A percentile compares a stretch with the other conserved stretches of the same genome.
Evolutionary conservation across 2,797 vertebrate genomes (phyloP).

Genomic region (Taeniopygia guttata): DNA sequence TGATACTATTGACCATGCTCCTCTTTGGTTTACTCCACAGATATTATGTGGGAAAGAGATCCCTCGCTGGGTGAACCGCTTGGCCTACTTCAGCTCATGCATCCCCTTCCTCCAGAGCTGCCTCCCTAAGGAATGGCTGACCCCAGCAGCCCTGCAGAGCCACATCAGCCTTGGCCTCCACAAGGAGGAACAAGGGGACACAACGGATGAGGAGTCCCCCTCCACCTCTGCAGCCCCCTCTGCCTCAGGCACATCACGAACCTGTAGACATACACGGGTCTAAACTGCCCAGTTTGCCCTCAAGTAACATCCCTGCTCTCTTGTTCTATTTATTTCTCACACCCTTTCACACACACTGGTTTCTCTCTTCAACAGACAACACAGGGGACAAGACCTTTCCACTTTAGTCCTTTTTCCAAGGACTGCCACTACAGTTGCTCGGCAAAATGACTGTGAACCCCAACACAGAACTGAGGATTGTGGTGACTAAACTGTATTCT

Average conservation of each 20-base stretch:
- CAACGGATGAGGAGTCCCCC: constrained; percentile 83
- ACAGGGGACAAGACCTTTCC: neutral
- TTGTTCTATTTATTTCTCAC: neutral
- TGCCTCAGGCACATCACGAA: constrained; percentile 24
- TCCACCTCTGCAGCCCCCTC: constrained; percentile 78
- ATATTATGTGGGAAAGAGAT: constrained; percentile 90
- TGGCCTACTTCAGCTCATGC: constrained; percentile 95
- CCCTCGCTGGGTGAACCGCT: constrained; percentile 93
- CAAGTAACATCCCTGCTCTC: neutral
- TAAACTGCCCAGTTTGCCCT: neutral
- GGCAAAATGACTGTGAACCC: neutral
- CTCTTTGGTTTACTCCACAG: constrained; percentile 63
- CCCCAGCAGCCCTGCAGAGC: constrained; percentile 91
- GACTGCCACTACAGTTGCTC: neutral
- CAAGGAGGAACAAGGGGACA: constrained; percentile 84
- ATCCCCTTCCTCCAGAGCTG: constrained; percentile 95
- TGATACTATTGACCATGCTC: neutral
- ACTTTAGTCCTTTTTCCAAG: constrained; percentile 7
- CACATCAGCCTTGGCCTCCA: constrained; percentile 92
- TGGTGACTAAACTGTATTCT: neutral
- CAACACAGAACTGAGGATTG: neutral
- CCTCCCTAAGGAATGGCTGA: constrained; percentile 92
- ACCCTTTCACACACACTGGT: neutral
- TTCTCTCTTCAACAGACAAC: neutral
- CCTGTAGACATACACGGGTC: neutral